Conservation (phyloP, 1,140 invertebrate species). For the Zaprionus taronus region DNA sequence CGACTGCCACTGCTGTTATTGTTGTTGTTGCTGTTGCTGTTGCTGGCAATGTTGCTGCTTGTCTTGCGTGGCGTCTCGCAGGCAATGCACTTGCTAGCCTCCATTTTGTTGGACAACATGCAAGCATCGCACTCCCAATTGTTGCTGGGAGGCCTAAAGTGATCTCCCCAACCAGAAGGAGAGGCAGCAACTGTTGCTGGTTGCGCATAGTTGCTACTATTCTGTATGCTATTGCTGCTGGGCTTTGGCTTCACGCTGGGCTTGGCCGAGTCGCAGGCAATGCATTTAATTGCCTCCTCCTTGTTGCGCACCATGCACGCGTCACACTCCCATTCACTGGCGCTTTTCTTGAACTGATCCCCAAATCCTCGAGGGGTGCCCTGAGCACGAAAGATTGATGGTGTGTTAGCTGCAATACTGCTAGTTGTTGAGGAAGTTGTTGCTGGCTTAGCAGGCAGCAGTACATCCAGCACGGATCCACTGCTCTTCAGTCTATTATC, state of each 20-base stretch:
- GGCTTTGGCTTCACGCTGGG: not conserved
- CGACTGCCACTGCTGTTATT: not conserved
- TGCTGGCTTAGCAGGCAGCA: slow-evolving; percentile 6
- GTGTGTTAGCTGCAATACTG: not conserved
- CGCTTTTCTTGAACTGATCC: slow-evolving; percentile 85
- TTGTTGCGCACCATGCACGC: slow-evolving; percentile 88
- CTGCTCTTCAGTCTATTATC: slow-evolving; percentile 9
- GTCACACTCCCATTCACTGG: slow-evolving; percentile 88
- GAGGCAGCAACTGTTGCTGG: not conserved
- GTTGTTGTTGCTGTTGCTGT: not conserved
- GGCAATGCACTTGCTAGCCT: slow-evolving; percentile 86
- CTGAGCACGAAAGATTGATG: not conserved
- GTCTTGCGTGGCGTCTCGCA: slow-evolving; percentile 45
- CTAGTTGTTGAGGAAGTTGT: not conserved
- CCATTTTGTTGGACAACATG: slow-evolving; percentile 87
- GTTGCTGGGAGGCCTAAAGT: slow-evolving; percentile 67
- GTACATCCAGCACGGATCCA: slow-evolving; percentile 13
- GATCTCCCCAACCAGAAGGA: not conserved
- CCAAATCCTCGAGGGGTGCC: slow-evolving; percentile 80
- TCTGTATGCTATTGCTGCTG: not conserved
- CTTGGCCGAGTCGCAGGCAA: slow-evolving; percentile 84
- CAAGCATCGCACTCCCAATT: slow-evolving; percentile 89
- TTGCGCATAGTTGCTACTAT: not conserved
- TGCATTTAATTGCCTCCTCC: slow-evolving; percentile 86
- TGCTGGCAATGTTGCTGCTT: not conserved